phyloP scores from a whole-genome alignment of 2,113 vertebrate genomes.

The Elanoides forficatus region DNA sequence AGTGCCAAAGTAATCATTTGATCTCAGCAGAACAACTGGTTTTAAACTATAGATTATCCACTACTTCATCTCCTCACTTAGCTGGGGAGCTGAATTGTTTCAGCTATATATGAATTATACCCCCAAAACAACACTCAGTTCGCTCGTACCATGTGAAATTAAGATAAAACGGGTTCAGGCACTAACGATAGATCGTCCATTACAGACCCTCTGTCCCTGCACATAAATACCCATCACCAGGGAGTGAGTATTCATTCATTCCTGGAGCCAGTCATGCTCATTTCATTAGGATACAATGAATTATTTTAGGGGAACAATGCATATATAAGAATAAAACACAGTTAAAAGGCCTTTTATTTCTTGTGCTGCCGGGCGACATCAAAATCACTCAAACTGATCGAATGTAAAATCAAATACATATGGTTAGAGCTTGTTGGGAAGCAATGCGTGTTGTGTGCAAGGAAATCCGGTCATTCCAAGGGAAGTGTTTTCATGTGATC shows the following conservation, averaged over 20 bases:
- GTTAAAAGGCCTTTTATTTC: constrained; percentile 26
- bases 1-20: constrained; percentile 27
- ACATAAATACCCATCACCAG: constrained; percentile 1
- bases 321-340: background rate
- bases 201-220: background rate
- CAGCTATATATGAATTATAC: constrained; percentile 16
- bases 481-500: rapidly evolving
- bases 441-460: rapidly evolving
- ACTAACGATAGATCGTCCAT: background rate
- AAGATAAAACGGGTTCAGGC: background rate
- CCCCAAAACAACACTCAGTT: background rate
- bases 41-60: constrained; percentile 35
- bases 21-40: constrained; percentile 43
- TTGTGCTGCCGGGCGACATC: background rate
- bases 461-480: background rate
- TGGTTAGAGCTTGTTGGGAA: background rate
- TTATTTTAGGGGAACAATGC: constrained; percentile 6
- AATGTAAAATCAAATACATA: background rate
- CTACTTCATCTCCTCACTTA: constrained; percentile 48
- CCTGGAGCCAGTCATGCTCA: background rate
- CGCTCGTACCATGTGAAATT: background rate
- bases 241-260: background rate
- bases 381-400: background rate
- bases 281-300: constrained; percentile 44
- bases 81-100: constrained; percentile 19